phyloP scores from a whole-genome alignment of 2,797 vertebrate genomes.

The Notolepis coatsorum region DNA sequence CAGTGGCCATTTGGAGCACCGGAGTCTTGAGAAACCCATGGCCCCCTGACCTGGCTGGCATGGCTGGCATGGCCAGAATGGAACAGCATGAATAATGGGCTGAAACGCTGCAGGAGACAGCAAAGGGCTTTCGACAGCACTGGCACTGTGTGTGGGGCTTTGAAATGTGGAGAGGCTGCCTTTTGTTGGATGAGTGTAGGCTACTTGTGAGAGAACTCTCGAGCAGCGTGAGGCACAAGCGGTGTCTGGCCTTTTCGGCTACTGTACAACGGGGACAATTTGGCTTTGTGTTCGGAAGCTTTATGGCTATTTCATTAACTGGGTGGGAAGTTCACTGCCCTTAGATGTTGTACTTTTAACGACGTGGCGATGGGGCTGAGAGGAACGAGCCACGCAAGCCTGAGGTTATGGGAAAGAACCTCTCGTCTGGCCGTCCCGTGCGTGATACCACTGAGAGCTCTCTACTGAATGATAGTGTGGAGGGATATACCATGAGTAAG shows the following conservation, averaged over 20 bases:
- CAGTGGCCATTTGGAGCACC: conserved; percentile 50
- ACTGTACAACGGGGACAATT: conserved; percentile 54
- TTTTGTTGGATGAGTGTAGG: conserved; percentile 52
- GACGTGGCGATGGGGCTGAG: too few relatives aligned
- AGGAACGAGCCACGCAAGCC: too few relatives aligned
- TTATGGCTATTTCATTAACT: conserved; percentile 65
- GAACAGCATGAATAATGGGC: conserved; percentile 75
- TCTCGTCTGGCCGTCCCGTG: too few relatives aligned
- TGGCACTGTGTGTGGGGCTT: conserved; percentile 59
- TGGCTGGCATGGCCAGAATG: conserved; percentile 76
- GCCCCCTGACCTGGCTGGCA: conserved; percentile 72
- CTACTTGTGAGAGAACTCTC: conserved; percentile 68
- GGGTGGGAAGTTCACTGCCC: conserved; percentile 65
- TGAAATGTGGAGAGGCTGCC: conserved; percentile 57
- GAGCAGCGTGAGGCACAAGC: conserved; percentile 56
- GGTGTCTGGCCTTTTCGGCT: conserved; percentile 69
- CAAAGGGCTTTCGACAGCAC: conserved; percentile 58
- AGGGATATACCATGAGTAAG: too few relatives aligned
- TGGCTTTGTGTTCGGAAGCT: conserved; percentile 60
- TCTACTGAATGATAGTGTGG: too few relatives aligned
- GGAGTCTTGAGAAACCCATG: conserved; percentile 81
- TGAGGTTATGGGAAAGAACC: too few relatives aligned
- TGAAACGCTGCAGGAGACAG: conserved; percentile 64
- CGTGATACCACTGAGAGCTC: too few relatives aligned
- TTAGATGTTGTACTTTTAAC: too few relatives aligned